Evolutionary conservation across 2,888 invertebrate genomes (phyloP).

Genomic region (Sesamia inferens): DNA sequence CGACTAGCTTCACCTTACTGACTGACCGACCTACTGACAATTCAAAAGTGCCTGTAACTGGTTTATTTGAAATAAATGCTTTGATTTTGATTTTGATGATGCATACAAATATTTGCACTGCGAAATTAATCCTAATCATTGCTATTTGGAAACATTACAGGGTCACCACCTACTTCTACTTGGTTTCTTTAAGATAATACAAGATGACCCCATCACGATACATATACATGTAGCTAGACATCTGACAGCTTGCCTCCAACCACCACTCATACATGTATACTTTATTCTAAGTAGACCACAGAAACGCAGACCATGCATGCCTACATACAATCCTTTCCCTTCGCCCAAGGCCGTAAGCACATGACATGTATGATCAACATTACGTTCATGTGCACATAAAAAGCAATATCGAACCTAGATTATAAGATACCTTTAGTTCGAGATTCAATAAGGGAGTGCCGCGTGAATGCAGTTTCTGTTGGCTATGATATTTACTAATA

Average conservation of each 20-base stretch:
- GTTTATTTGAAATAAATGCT: too few relatives aligned
- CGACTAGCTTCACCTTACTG: too few relatives aligned
- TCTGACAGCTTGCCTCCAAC: background rate
- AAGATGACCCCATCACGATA: background rate
- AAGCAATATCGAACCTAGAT: slow-evolving; percentile 47
- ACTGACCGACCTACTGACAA: too few relatives aligned
- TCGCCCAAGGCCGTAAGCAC: slow-evolving; percentile 46
- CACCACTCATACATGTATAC: too few relatives aligned
- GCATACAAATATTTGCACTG: too few relatives aligned
- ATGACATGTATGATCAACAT: slow-evolving; percentile 33
- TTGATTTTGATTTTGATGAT: too few relatives aligned
- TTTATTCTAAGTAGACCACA: background rate
- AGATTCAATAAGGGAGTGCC: slow-evolving; percentile 34
- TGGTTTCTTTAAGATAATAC: background rate
- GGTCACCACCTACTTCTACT: background rate
- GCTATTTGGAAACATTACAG: too few relatives aligned
- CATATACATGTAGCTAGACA: background rate
- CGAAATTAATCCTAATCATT: too few relatives aligned
- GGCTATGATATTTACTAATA: slow-evolving; percentile 12
- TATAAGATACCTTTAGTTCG: slow-evolving; percentile 32
- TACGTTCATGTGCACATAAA: slow-evolving; percentile 60
- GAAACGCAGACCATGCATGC: background rate
- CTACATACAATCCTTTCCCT: slow-evolving; percentile 54
- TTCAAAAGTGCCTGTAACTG: too few relatives aligned
- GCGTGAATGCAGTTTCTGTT: slow-evolving; percentile 32